Conservation (phyloP, 2,797 vertebrate genomes). For the Acipenser ruthenus region DNA sequence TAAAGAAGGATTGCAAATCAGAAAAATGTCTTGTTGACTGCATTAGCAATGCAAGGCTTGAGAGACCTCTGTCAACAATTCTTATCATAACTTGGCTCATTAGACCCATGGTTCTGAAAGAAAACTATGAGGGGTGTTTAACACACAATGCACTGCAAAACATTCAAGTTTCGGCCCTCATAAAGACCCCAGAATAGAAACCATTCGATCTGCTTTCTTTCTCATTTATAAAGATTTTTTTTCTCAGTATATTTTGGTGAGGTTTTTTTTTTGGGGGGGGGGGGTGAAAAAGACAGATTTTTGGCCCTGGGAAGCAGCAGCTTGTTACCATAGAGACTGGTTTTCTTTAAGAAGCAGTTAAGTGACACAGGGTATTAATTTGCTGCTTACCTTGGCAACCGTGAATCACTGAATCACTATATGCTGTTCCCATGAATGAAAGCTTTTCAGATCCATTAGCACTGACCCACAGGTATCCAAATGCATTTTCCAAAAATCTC, state of each 20-base stretch:
- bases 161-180: too few relatives aligned
- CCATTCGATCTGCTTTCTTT: too few relatives aligned
- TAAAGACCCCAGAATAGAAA: too few relatives aligned
- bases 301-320: slow-evolving; percentile 54
- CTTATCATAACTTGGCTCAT: too few relatives aligned
- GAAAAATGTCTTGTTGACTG: too few relatives aligned
- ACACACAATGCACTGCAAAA: too few relatives aligned
- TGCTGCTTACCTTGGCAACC: slow-evolving; percentile 68
- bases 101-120: too few relatives aligned
- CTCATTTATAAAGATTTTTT: background rate
- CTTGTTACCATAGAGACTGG: slow-evolving; percentile 56
- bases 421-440: slow-evolving; percentile 64
- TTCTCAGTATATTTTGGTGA: background rate
- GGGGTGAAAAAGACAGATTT: slow-evolving; percentile 41
- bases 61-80: too few relatives aligned
- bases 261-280: slow-evolving; percentile 7
- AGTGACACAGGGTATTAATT: slow-evolving; percentile 61
- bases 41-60: too few relatives aligned
- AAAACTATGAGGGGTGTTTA: too few relatives aligned
- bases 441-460: slow-evolving; percentile 61
- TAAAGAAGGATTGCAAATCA: too few relatives aligned
- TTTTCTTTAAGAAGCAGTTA: slow-evolving; percentile 50
- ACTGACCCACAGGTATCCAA: slow-evolving; percentile 62
- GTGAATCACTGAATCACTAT: slow-evolving; percentile 45
- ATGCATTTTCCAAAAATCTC: slow-evolving; percentile 52